A percentile compares a stretch with the other conserved stretches of the same genome.
These are phyloP conservation scores for Oscheius sp. DNA, from an alignment of 2,888 invertebrate genomes.

Conservation along the genomic window DNA sequence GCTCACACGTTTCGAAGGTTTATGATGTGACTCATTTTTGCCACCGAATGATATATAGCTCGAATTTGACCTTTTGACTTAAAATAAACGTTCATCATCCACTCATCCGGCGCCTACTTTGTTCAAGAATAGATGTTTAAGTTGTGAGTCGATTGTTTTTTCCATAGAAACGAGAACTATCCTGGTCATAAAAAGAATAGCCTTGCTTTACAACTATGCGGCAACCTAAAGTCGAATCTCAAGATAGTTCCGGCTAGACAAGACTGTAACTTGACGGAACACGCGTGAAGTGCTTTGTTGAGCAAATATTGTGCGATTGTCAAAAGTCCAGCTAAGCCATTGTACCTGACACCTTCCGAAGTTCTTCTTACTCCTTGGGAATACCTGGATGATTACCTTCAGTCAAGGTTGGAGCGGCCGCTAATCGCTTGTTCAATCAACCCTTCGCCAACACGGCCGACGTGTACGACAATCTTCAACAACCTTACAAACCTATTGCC, in stretches of 20 bases:
- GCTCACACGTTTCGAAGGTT: conserved; percentile 3
- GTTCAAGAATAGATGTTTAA: too few relatives aligned
- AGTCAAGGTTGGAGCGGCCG: conserved; percentile 29
- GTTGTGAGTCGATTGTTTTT: too few relatives aligned
- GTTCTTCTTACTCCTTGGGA: not conserved
- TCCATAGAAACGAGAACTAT: too few relatives aligned
- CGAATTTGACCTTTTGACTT: too few relatives aligned
- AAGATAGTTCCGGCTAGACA: not conserved
- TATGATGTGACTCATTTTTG: conserved; percentile 6
- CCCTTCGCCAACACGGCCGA: conserved; percentile 21
- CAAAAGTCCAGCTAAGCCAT: not conserved
- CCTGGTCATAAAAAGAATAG: too few relatives aligned
- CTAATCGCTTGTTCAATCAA: conserved; percentile 31
- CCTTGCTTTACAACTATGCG: too few relatives aligned
- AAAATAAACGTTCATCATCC: too few relatives aligned
- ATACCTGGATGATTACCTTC: conserved; percentile 16
- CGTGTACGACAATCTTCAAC: conserved; percentile 28
- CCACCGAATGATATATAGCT: conserved; percentile 10
- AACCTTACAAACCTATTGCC: conserved; percentile 10
- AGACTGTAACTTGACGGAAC: conserved; percentile 4
- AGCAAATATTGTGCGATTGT: conserved; percentile 10
- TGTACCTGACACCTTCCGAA: not conserved
- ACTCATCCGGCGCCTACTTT: too few relatives aligned
- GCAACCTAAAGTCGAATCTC: too few relatives aligned
- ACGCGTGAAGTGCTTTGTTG: conserved; percentile 12